Evolutionary conservation across 2,888 invertebrate genomes (phyloP).

Genomic region (Tipula vernalis): DNA sequence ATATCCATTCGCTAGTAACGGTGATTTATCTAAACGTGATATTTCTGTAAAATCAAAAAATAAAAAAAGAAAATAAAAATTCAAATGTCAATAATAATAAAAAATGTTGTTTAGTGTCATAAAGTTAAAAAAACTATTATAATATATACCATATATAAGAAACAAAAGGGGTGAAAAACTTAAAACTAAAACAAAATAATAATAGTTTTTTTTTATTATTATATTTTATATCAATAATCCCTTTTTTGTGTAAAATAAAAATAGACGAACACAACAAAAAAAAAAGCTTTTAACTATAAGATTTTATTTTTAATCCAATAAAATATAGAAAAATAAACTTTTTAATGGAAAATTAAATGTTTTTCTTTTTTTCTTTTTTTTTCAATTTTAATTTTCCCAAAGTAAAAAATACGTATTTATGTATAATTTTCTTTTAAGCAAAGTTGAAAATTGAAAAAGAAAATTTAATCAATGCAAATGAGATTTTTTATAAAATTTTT

Average conservation of each 20-base stretch:
- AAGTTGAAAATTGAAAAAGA: background rate
- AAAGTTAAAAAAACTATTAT: background rate
- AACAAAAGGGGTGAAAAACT: background rate
- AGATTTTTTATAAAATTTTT: background rate
- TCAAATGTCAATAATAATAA: background rate
- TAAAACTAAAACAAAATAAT: background rate
- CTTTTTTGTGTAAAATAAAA: background rate
- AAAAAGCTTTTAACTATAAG: constrained; percentile 1
- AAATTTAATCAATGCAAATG: background rate
- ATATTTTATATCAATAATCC: constrained; percentile 4
- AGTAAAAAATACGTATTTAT: background rate
- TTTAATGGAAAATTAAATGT: constrained; percentile 4
- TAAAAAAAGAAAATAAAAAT: background rate
- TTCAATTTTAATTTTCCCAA: background rate
- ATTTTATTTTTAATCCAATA: background rate
- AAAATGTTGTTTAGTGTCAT: background rate
- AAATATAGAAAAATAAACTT: background rate
- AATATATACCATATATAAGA: background rate
- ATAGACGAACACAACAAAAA: background rate
- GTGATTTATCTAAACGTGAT: constrained; percentile 82
- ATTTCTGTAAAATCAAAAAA: constrained; percentile 48
- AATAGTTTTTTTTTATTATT: background rate
- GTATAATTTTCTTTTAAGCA: background rate
- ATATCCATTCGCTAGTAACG: constrained; percentile 84
- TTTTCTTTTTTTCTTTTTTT: background rate